A percentile compares a stretch with the other conserved stretches of the same genome.
These are phyloP conservation scores for Hycleus cichorii DNA, from an alignment of 1,140 invertebrate species.

Conservation along the genomic window DNA sequence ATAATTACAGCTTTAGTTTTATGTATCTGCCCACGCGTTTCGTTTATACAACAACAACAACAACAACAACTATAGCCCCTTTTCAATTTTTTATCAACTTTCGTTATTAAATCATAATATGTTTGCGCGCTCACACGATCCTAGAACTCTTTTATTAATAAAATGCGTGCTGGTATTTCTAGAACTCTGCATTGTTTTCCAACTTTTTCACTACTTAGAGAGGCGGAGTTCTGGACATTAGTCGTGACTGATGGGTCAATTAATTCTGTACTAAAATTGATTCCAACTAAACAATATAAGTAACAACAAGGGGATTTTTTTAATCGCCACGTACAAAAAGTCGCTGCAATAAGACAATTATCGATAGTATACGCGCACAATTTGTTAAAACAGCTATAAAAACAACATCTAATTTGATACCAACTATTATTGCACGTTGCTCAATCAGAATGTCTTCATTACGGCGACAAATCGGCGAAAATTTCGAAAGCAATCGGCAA, in stretches of 20 bases:
- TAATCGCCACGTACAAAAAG: no score
- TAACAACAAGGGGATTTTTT: no score
- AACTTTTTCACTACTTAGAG: slow-evolving; percentile 1
- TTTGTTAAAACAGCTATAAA: no score
- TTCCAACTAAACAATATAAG: no score
- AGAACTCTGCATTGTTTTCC: slow-evolving; percentile 8
- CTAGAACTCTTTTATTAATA: slow-evolving; percentile 12
- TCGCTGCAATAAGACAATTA: no score
- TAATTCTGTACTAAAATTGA: background rate
- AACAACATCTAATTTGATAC: no score
- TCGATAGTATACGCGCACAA: no score
- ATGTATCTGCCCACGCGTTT: slow-evolving; percentile 33
- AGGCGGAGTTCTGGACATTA: background rate
- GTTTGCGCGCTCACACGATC: slow-evolving; percentile 19
- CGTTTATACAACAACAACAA: no score
- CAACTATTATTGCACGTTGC: no score
- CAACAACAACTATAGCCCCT: slow-evolving; percentile 17
- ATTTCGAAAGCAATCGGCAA: no score
- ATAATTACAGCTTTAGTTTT: slow-evolving; percentile 38
- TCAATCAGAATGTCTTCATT: no score
- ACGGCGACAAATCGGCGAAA: no score
- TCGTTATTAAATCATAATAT: slow-evolving; percentile 25
- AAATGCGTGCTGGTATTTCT: slow-evolving; percentile 18
- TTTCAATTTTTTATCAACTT: slow-evolving; percentile 20
- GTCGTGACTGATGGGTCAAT: background rate